Conservation (phyloP, 2,113 vertebrate genomes). For the Heterocephalus glaber region DNA sequence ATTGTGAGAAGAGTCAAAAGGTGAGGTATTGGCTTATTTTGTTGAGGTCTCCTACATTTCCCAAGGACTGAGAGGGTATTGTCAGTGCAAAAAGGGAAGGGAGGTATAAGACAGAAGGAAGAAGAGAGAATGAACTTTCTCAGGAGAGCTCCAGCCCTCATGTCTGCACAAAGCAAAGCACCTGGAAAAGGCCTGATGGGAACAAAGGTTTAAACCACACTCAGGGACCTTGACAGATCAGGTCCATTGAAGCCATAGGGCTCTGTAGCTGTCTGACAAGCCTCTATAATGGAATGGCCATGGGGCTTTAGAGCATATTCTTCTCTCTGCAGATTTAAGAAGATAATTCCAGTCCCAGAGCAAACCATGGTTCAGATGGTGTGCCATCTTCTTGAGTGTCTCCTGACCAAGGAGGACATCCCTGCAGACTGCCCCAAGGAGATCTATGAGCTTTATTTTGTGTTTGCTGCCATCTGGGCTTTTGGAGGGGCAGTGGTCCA, state of each 20-base stretch:
- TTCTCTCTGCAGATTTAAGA: slow-evolving; percentile 91
- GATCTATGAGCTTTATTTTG: slow-evolving; percentile 96
- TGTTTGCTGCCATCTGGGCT: slow-evolving; percentile 96
- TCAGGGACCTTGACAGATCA: not conserved
- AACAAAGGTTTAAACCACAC: not conserved
- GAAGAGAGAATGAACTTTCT: not conserved
- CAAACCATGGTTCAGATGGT: slow-evolving; percentile 95
- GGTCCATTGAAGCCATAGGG: not conserved
- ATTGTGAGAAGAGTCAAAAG: not conserved
- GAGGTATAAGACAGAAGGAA: not conserved
- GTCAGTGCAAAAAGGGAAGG: not conserved
- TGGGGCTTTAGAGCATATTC: not conserved
- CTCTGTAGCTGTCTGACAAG: fast-evolving
- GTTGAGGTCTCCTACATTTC: too few species aligned
- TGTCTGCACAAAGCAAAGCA: not conserved
- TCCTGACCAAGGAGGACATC: slow-evolving; percentile 91
- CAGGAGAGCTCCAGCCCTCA: not conserved
- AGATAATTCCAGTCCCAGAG: slow-evolving; percentile 94
- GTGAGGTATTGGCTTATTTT: not conserved
- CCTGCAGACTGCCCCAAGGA: slow-evolving; percentile 92
- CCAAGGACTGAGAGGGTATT: not conserved
- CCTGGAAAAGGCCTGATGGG: not conserved
- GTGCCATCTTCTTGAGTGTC: slow-evolving; percentile 94
- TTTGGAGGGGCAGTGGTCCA: slow-evolving; percentile 95
- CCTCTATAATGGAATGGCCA: not conserved